A percentile compares a stretch with the other conserved stretches of the same genome.
These are phyloP conservation scores for Aplodontia rufa DNA, from an alignment of 2,113 vertebrate species.

Conservation along the genomic window DNA sequence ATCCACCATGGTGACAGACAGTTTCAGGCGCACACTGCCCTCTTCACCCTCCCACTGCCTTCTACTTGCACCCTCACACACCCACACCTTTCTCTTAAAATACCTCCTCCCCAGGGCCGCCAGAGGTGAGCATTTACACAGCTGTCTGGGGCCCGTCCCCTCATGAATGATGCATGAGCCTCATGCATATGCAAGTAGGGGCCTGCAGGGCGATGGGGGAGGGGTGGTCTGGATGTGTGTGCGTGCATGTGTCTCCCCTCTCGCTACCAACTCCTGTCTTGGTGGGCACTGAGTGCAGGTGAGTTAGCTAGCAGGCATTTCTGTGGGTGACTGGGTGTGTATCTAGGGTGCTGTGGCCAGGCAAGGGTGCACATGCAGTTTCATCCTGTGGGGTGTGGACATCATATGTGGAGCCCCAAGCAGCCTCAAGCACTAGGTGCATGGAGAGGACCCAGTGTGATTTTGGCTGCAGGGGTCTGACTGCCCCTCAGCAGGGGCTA, in stretches of 20 bases:
- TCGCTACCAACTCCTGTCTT: background rate
- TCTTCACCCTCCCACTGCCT: background rate
- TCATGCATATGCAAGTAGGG: constrained; percentile 83
- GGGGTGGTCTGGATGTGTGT: background rate
- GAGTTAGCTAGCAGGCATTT: background rate
- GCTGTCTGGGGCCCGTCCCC: constrained; percentile 81
- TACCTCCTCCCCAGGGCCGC: constrained; percentile 24
- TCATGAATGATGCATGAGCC: constrained; percentile 83
- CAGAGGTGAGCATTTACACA: constrained; percentile 80
- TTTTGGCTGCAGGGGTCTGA: background rate
- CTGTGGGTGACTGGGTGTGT: background rate
- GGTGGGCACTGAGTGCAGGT: background rate
- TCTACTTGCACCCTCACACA: constrained; percentile 30
- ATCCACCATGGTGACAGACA: background rate
- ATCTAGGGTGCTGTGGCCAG: background rate
- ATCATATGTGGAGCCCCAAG: background rate
- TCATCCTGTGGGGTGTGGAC: background rate
- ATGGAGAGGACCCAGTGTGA: background rate
- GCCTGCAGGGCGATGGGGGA: constrained; percentile 55
- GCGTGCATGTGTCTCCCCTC: accelerated
- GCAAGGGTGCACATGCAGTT: background rate
- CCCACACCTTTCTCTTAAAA: constrained; percentile 71
- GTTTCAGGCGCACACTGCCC: background rate
- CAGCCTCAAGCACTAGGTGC: background rate
- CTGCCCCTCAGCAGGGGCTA: background rate